phyloP scores from a whole-genome alignment of 2,888 invertebrate species.

The Sinodicranocentrus sp. region DNA sequence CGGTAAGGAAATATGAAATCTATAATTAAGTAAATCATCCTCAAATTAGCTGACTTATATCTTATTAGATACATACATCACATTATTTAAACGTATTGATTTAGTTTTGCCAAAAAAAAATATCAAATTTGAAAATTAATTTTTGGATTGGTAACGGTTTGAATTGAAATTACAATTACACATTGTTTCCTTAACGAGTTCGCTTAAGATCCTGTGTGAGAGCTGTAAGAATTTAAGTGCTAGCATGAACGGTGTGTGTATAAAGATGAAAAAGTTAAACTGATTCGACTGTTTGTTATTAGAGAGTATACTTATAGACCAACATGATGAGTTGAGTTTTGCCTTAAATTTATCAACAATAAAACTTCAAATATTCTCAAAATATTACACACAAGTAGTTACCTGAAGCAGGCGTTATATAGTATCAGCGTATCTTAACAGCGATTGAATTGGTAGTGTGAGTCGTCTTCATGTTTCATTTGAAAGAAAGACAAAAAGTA shows the following conservation, averaged over 20 bases:
- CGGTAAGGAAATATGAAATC: neutral
- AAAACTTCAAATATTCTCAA: conserved; percentile 38
- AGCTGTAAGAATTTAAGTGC: conserved; percentile 42
- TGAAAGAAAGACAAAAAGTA: conserved; percentile 55
- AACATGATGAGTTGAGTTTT: conserved; percentile 55
- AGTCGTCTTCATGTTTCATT: conserved; percentile 39
- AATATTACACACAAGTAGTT: conserved; percentile 60
- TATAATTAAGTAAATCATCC: no score
- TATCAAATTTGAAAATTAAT: neutral
- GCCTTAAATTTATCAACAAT: conserved; percentile 59
- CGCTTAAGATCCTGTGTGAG: no score
- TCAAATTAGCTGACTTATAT: no score
- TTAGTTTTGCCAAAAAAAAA: neutral
- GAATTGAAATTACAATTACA: neutral
- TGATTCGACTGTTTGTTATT: conserved; percentile 46
- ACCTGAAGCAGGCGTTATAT: conserved; percentile 64
- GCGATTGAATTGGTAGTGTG: conserved; percentile 37
- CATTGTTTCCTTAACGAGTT: no score
- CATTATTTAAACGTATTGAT: no score
- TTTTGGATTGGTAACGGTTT: neutral
- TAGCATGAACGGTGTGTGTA: neutral
- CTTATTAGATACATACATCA: no score
- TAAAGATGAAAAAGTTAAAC: neutral
- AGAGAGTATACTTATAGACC: conserved; percentile 34
- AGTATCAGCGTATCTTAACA: conserved; percentile 36